phyloP scores from a whole-genome alignment of 30 jellyfish, hydroid and myxozoan species.

The Aurelia sp. region DNA sequence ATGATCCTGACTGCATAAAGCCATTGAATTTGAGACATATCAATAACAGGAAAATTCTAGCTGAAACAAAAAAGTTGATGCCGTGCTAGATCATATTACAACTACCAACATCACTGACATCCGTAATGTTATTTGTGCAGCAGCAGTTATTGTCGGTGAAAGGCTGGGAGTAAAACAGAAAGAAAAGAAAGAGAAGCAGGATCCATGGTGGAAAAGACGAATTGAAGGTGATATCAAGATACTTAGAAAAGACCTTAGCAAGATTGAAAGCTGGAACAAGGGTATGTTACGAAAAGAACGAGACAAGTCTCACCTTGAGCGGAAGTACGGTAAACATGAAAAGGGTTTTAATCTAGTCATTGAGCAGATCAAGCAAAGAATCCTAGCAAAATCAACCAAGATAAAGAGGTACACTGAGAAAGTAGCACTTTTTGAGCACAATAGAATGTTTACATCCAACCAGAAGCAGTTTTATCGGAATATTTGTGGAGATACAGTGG shows the following conservation, averaged over 20 bases:
- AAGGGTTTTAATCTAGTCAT: conserved; percentile 3
- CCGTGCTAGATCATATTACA: conserved; percentile 14
- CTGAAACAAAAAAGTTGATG: neutral
- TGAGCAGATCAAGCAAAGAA: conserved; percentile 30
- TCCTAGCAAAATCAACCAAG: conserved; percentile 23
- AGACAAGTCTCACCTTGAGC: conserved; percentile 10
- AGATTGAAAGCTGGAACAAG: conserved; percentile 20
- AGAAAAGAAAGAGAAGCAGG: conserved; percentile 18
- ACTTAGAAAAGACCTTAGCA: conserved; percentile 9
- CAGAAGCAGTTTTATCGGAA: conserved; percentile 23
- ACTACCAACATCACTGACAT: conserved; percentile 1
- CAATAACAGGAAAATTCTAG: conserved; percentile 8
- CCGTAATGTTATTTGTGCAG: conserved; percentile 8
- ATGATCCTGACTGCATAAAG: neutral
- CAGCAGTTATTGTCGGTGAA: conserved; percentile 29
- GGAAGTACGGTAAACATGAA: neutral
- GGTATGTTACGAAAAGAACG: neutral
- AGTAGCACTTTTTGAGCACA: conserved; percentile 13
- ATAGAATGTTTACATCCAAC: neutral
- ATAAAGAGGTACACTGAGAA: conserved; percentile 1
- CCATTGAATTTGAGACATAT: conserved; percentile 21
- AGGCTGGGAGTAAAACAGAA: conserved; percentile 18
- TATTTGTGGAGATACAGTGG: conserved; percentile 15
- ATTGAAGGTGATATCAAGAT: neutral
- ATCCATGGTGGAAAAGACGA: conserved; percentile 15